Evolutionary conservation across 2,113 vertebrate genomes (phyloP), one percentile per base, ranked within the genome.

Genomic region (Sander vitreus): DNA sequence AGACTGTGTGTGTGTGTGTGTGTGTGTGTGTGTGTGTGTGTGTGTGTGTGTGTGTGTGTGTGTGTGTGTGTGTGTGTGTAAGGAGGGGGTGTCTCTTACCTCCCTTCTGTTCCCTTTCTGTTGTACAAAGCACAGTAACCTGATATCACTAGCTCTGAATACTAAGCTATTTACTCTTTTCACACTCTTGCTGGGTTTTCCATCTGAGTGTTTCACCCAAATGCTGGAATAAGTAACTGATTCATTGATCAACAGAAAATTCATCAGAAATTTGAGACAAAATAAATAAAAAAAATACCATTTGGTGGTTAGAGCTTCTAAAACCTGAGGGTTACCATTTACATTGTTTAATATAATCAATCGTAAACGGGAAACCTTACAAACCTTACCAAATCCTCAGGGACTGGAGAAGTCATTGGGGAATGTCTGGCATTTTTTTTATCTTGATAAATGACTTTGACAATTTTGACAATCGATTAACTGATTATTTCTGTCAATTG

Each of bases 91-190:
- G 60, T 75, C 57, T 50, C 45, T 60, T 75, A 72, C 64, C 67
- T 78, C 74, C 82, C 74, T 73, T 81, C 70, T 81, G 77, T 57
- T 83, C 21, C n/a, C 33, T 63, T 64, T 73, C 27, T 76, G 14
- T 69, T 63, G 64, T 63, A 69, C 55, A 55, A 30, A 48, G 18
- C 64, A 45, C 48, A 43, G 83, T 89, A 89, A 91, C 75, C 57
- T 86, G 81, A 84, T 78, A 76, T 65, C 69, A 73, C 25, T 5
- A 23, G 47, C 76, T 65, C 36, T 73, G 14, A 47, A 77, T 64
- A 50, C 54, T 68, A 53, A 80, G 15, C n/a, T 62, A 2, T 68
- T 57, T 33, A 54, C 25, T 43, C 8, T 65, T 21, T 73, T 62
- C 55, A 15, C 21, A 16, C 14, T 25, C 5, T 4, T 54, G 43